Evolutionary conservation across 1,140 invertebrate genomes (phyloP), one percentile per base, ranked within the genome.

Genomic region (Stegodyphus mimosarum): DNA sequence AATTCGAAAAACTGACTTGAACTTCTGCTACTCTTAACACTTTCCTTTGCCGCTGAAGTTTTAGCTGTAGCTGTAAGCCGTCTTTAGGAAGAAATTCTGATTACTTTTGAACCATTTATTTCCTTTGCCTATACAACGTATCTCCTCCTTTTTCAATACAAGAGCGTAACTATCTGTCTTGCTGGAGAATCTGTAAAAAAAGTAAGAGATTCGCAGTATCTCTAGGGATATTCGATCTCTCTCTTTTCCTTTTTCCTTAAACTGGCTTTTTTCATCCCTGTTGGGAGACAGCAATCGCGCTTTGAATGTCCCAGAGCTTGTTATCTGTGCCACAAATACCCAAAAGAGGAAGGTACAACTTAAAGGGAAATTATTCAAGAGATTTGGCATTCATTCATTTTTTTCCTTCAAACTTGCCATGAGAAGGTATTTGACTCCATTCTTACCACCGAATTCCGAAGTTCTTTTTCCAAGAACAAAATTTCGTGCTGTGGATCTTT

Each of bases 331-430:
- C 78, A 72, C 78, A 80, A 80, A 80, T 80, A 80, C 67, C 78
- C 78, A 55, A 72, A 80, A 80, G 52, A 80, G 75, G 78, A 80
- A 80, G 67, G 78, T 55, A 80, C 78, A 52, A 80, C 67, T 80
- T 80, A 72, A 80, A 53, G 69, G 69, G 69, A 80, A 80, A 80
- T 80, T 80, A 80, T 80, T 80, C 78, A 80, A 72, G 78, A 80
- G 66, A 80, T 80, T 80, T 80, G 53, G 67, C 78, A 80, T 71
- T 69, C 76, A 66, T 69, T 79, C 76, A 66, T 77, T 64, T 77
- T 64, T 67, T 18, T n/a, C 17, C 50, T 74, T 17, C 33, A 33
- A 33, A 33, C 33, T 3, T 33, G 33, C 33, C 33, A 33, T 33
- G 33, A 33, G 33, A 33, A 33, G 33, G 33, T 33, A 33, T 33